Conservation (phyloP, 2,888 invertebrate species). For the Acanthosepion pharaonis region DNA sequence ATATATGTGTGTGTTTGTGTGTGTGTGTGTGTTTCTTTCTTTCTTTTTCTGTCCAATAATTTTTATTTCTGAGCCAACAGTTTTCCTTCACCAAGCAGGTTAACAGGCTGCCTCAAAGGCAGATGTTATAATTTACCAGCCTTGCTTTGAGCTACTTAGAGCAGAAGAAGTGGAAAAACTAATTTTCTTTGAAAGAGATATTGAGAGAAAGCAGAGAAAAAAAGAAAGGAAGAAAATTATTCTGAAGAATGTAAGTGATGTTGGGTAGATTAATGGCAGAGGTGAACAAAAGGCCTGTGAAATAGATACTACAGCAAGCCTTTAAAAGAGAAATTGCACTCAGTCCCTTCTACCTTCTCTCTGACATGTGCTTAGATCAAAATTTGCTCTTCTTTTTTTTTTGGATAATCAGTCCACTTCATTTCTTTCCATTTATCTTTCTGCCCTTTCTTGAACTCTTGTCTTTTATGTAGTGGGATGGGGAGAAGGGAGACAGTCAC, state of each 20-base stretch:
- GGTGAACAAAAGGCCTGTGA: neutral
- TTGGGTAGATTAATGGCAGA: neutral
- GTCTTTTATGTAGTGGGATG: neutral
- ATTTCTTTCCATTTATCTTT: constrained; percentile 33
- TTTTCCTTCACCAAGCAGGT: neutral
- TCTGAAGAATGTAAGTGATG: constrained; percentile 18
- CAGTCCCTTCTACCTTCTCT: neutral
- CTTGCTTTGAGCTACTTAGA: neutral
- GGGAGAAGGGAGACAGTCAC: neutral
- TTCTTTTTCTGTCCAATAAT: neutral
- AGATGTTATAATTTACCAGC: constrained; percentile 33
- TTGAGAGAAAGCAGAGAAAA: neutral
- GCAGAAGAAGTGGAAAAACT: constrained; percentile 20
- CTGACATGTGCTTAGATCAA: neutral
- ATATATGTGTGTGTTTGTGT: constrained; percentile 34
- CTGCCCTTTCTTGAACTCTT: neutral
- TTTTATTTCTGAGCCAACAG: neutral
- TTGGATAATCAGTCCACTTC: neutral
- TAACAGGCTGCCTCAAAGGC: constrained; percentile 22
- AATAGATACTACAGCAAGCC: neutral
- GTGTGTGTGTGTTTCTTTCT: neutral
- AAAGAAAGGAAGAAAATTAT: neutral
- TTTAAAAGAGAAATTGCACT: neutral
- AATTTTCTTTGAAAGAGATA: constrained; percentile 33
- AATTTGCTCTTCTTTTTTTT: neutral